Evolutionary conservation across 2,888 invertebrate species (phyloP).

Genomic region (Sphecodes monilicornis): DNA sequence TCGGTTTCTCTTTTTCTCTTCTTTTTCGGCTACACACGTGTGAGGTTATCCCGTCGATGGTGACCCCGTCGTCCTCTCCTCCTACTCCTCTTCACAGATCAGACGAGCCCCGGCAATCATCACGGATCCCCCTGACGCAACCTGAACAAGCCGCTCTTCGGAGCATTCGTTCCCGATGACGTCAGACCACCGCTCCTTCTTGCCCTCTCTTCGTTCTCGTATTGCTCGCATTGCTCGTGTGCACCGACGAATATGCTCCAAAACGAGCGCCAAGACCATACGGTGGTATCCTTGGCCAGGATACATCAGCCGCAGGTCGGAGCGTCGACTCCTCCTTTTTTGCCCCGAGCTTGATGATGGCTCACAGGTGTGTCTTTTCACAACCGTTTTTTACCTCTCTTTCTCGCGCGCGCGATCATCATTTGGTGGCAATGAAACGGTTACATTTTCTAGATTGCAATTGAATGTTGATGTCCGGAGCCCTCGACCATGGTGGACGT

Average conservation of each 20-base stretch:
- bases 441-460: neutral
- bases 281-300: conserved; percentile 48
- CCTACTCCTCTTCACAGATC: conserved; percentile 67
- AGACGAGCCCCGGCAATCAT: conserved; percentile 65
- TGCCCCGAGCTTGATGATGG: conserved; percentile 24
- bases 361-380: conserved; percentile 32
- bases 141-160: conserved; percentile 68
- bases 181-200: conserved; percentile 65
- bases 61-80: conserved; percentile 78
- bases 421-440: conserved; percentile 4
- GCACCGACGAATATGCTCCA: conserved; percentile 40
- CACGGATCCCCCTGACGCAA: conserved; percentile 73
- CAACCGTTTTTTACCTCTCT: neutral
- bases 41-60: conserved; percentile 79
- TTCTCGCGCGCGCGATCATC: neutral
- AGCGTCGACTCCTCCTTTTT: conserved; percentile 16
- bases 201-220: conserved; percentile 4
- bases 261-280: conserved; percentile 37
- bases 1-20: conserved; percentile 36
- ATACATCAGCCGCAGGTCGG: conserved; percentile 1
- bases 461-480: neutral
- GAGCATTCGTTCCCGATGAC: conserved; percentile 75
- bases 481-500: neutral
- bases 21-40: conserved; percentile 79
- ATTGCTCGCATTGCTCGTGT: neutral